Conservation (phyloP, 1,140 invertebrate species). For the Euura saliciscinereae region DNA sequence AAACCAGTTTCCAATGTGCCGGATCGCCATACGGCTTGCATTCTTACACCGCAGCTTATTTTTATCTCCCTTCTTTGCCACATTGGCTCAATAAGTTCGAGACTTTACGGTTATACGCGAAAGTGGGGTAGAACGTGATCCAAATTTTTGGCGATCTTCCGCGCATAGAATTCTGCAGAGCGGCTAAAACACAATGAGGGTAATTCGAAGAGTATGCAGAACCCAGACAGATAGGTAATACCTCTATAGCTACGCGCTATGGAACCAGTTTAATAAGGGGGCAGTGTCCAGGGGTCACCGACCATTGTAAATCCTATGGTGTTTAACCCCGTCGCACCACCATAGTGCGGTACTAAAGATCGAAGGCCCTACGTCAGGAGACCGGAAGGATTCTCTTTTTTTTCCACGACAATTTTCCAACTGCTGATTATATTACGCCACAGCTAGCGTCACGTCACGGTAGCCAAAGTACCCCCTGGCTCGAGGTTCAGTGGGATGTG, state of each 20-base stretch:
- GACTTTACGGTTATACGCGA: too few relatives aligned
- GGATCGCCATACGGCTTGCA: slow-evolving; percentile 6
- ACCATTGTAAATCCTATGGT: slow-evolving; percentile 5
- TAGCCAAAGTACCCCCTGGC: not conserved
- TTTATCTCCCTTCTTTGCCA: not conserved
- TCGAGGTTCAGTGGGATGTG: too few relatives aligned
- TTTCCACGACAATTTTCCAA: not conserved
- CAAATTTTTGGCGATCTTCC: too few relatives aligned
- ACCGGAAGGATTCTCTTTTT: not conserved
- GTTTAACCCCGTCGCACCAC: slow-evolving; percentile 4
- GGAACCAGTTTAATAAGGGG: slow-evolving; percentile 7
- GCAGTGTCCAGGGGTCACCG: slow-evolving; percentile 6
- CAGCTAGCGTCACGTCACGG: not conserved
- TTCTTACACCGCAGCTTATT: not conserved
- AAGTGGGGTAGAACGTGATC: too few relatives aligned
- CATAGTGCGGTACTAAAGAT: slow-evolving; percentile 5
- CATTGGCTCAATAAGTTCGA: too few relatives aligned
- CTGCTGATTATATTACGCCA: not conserved
- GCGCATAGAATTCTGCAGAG: too few relatives aligned
- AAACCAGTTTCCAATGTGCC: slow-evolving; percentile 7
- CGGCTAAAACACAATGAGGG: too few relatives aligned
- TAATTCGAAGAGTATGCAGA: not conserved
- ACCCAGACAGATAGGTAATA: not conserved
- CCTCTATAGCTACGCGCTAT: not conserved
- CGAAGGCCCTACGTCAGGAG: not conserved